Evolutionary conservation across 2,888 invertebrate genomes (phyloP), one percentile per base, ranked within the genome.

Genomic region (Coronaproctus castanopsis): DNA sequence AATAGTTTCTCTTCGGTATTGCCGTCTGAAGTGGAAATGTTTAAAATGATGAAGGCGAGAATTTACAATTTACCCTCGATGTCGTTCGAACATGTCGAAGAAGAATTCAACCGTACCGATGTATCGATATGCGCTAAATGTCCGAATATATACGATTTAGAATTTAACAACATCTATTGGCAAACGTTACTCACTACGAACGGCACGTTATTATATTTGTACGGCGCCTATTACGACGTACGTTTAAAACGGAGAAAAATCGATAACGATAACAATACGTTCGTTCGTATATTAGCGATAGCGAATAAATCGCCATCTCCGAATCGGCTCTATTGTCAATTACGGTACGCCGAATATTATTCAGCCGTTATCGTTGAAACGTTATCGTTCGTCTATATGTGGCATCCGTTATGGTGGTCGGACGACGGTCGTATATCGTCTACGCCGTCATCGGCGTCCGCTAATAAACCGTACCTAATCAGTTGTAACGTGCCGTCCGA

Each of bases 361-460:
- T 86, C 85, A 67, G 88, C 90, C 0, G 83, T 83, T 24, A 79
- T 87, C 23, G 81, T 86, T 19, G 83, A 85, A 69, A 84, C 82
- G 21, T 81, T 87, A 66, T 90, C 90, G 72, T 91, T 90, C 75
- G 90, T 90, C 71, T 91, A 91, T 71, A 86, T 91, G 66, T 92
- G 92, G 92, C 87, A 88, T 71, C 82, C 83, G 67, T 89, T 89
- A 72, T 92, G 91, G 92, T 91, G 91, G 61, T 91, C 91, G 73
- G 88, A 89, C 74, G 85, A 87, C 70, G 87, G 90, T 72, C 85
- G 85, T 57, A 85, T 90, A 64, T 86, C 89, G 71, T 69, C 3
- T 68, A 72, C 62, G n/a, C n/a, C n/a, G n/a, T n/a, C n/a, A n/a
- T n/a, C n/a, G n/a, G n/a, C n/a, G n/a, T n/a, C n/a, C n/a, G 60